Evolutionary conservation across 2,797 vertebrate species (phyloP).

Genomic region (Poeciliopsis turneri): DNA sequence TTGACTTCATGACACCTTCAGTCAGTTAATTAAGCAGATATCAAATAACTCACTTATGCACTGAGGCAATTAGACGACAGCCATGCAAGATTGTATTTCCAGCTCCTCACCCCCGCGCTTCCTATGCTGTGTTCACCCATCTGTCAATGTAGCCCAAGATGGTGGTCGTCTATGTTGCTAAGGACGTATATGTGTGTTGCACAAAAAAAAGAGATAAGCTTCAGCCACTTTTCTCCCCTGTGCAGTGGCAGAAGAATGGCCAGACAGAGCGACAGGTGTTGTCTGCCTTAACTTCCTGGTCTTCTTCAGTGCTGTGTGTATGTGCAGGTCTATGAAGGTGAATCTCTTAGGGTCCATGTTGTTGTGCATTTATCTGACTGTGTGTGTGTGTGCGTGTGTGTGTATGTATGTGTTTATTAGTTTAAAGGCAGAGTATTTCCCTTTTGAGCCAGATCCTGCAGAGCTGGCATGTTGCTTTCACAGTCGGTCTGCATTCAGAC

Average conservation of each 20-base stretch:
- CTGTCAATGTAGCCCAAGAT: slow-evolving; percentile 30
- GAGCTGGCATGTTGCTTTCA: slow-evolving; percentile 63
- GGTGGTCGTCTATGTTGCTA: slow-evolving; percentile 17
- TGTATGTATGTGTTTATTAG: slow-evolving; percentile 10
- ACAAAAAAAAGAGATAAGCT: slow-evolving; percentile 14
- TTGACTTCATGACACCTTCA: slow-evolving; percentile 24
- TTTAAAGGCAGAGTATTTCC: slow-evolving; percentile 36
- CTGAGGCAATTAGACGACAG: slow-evolving; percentile 18
- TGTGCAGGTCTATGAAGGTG: slow-evolving; percentile 9
- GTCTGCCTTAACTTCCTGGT: slow-evolving; percentile 16
- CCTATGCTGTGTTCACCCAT: slow-evolving; percentile 34
- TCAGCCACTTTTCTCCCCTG: slow-evolving; percentile 11
- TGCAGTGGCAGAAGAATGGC: slow-evolving; percentile 8
- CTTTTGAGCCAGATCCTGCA: slow-evolving; percentile 65
- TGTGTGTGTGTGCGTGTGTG: background rate
- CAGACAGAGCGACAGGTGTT: slow-evolving; percentile 32
- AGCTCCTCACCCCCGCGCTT: slow-evolving; percentile 1
- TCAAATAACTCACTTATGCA: slow-evolving; percentile 22
- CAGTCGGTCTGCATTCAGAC: slow-evolving; percentile 63
- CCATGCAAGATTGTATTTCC: slow-evolving; percentile 24
- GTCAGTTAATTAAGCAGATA: slow-evolving; percentile 7
- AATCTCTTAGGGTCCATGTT: slow-evolving; percentile 1
- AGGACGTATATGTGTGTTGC: slow-evolving; percentile 4
- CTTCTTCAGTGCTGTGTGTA: background rate
- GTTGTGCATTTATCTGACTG: background rate